Conservation (phyloP, 1,140 invertebrate genomes). For the Pemphigus obesinymphae region DNA sequence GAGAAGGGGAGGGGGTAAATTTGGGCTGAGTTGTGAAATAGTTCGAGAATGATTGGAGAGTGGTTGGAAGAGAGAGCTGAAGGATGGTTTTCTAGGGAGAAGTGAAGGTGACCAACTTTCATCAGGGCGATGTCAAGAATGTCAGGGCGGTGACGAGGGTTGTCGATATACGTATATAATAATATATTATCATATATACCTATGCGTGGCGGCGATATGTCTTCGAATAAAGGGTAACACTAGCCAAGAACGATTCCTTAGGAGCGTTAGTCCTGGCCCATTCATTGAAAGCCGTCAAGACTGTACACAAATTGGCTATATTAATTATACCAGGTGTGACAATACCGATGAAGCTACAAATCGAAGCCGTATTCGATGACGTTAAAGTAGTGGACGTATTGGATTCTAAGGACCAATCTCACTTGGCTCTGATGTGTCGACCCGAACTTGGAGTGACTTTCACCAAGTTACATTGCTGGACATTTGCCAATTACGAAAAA, state of each 20-base stretch:
- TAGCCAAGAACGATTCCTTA: slow-evolving; percentile 92
- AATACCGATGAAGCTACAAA: slow-evolving; percentile 70
- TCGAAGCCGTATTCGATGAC: slow-evolving; percentile 69
- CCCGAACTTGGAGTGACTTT: slow-evolving; percentile 93
- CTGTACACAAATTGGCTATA: slow-evolving; percentile 71
- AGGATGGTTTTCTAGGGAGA: no score
- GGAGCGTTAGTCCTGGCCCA: slow-evolving; percentile 87
- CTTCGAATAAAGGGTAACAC: no score
- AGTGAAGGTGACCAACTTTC: no score
- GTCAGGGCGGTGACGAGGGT: no score
- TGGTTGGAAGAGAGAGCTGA: no score
- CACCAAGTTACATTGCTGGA: slow-evolving; percentile 94
- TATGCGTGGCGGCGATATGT: no score
- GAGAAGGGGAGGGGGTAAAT: no score
- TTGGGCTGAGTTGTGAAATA: no score
- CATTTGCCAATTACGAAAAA: slow-evolving; percentile 83
- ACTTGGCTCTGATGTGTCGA: slow-evolving; percentile 76
- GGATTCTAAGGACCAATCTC: slow-evolving; percentile 82
- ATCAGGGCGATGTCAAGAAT: no score
- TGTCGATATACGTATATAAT: no score
- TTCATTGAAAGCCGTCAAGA: slow-evolving; percentile 71
- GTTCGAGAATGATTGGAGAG: no score
- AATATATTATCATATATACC: no score
- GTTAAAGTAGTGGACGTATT: slow-evolving; percentile 83
- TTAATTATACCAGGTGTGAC: slow-evolving; percentile 83